These are phyloP conservation scores for Bombus balteatus DNA, from an alignment of 1,140 invertebrate species.

Conservation along the genomic window DNA sequence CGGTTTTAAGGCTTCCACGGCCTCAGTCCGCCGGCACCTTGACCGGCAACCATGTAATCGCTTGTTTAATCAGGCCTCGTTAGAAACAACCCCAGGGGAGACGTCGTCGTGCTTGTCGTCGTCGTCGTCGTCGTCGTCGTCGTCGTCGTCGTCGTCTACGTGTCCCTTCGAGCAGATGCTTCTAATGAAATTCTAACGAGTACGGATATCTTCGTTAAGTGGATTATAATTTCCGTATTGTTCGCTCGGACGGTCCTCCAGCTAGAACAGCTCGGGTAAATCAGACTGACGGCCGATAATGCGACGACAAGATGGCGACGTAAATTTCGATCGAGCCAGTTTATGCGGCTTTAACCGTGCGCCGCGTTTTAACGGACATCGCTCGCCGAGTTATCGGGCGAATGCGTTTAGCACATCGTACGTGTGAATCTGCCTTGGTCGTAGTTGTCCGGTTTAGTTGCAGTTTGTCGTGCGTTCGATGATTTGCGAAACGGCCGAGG, in stretches of 20 bases:
- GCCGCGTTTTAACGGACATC: neutral
- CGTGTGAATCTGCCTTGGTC: neutral
- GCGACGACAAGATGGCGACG: neutral
- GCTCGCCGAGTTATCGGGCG: neutral
- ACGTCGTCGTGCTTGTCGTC: conserved; percentile 4
- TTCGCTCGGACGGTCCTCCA: neutral
- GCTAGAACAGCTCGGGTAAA: neutral
- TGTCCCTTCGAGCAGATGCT: conserved; percentile 26
- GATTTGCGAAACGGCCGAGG: neutral
- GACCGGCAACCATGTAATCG: conserved; percentile 47
- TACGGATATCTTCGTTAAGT: conserved; percentile 40
- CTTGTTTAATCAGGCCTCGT: conserved; percentile 67
- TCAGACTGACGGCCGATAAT: conserved; percentile 4
- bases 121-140: too few relatives aligned
- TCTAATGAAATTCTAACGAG: conserved; percentile 62
- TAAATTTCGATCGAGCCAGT: neutral
- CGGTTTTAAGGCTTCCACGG: conserved; percentile 29
- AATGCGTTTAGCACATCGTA: neutral
- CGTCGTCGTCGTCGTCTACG: neutral
- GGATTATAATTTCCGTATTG: conserved; percentile 39
- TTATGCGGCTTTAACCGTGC: neutral
- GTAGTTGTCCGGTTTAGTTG: neutral
- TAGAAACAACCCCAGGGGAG: conserved; percentile 45
- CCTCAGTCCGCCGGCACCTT: conserved; percentile 40
- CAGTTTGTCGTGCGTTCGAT: neutral